Percentiles rank a stretch among this genome's conserved stretches.
phyloP scores from a whole-genome alignment of 2,888 invertebrate genomes.

The Scaptomyza reducta region DNA sequence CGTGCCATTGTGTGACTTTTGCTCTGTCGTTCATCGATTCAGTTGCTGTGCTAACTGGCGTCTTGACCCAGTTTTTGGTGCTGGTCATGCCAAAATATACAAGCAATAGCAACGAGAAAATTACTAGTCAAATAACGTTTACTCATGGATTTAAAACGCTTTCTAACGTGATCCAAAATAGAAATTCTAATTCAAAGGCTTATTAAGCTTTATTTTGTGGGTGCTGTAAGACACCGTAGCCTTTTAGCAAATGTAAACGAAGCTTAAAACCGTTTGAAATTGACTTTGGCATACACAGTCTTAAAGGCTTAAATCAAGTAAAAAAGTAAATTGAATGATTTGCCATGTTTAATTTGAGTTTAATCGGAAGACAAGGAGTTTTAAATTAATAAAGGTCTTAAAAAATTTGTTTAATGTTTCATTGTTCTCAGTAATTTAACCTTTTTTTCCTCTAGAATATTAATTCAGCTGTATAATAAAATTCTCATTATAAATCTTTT shows the following conservation, averaged over 20 bases:
- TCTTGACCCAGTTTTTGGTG: slow-evolving; percentile 69
- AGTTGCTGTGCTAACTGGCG: slow-evolving; percentile 34
- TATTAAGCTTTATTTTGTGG: slow-evolving; percentile 25
- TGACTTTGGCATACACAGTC: slow-evolving; percentile 23
- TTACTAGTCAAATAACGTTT: not conserved
- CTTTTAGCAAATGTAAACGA: slow-evolving; percentile 20
- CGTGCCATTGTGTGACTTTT: slow-evolving; percentile 50
- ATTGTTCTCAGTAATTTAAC: too few relatives aligned
- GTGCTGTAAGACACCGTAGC: not conserved
- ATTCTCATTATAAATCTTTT: not conserved
- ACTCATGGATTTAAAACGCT: not conserved
- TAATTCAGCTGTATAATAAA: not conserved
- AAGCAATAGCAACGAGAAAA: slow-evolving; percentile 7
- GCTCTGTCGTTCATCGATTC: slow-evolving; percentile 62
- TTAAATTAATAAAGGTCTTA: too few relatives aligned
- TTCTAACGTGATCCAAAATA: slow-evolving; percentile 13
- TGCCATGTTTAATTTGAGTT: not conserved
- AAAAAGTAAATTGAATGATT: not conserved
- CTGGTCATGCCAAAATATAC: slow-evolving; percentile 13
- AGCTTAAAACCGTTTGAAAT: slow-evolving; percentile 16
- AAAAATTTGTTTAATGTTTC: too few relatives aligned
- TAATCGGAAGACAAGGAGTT: not conserved
- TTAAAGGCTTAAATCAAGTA: slow-evolving; percentile 1
- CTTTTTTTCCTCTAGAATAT: too few relatives aligned
- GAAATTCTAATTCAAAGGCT: slow-evolving; percentile 9